These are phyloP conservation scores for Oreochromis spilurus DNA, from an alignment of 2,113 vertebrate genomes.

Conservation along the genomic window DNA sequence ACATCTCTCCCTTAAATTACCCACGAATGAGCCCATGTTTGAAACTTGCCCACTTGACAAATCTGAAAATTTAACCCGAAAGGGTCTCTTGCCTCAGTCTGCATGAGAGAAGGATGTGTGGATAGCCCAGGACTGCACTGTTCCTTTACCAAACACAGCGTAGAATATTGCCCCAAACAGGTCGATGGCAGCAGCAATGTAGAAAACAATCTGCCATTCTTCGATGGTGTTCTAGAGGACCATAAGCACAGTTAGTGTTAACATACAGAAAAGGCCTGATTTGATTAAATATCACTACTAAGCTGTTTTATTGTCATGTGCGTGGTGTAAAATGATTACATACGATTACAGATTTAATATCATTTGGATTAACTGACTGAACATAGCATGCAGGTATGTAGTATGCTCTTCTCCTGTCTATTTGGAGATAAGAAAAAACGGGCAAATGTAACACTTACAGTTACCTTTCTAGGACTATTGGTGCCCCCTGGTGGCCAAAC, in stretches of 20 bases:
- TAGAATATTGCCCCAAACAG: slow-evolving; percentile 87
- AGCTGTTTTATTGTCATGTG: neutral
- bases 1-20: neutral
- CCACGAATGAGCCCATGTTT: neutral
- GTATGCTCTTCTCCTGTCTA: neutral
- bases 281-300: neutral
- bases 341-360: neutral
- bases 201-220: slow-evolving; percentile 94
- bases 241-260: neutral
- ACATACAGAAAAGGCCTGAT: neutral
- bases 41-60: neutral
- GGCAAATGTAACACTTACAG: neutral
- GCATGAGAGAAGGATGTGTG: slow-evolving; percentile 62
- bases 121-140: slow-evolving; percentile 88
- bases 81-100: slow-evolving; percentile 13
- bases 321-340: neutral
- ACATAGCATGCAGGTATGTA: neutral
- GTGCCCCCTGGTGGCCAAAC: slow-evolving; percentile 18
- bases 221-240: slow-evolving; percentile 82
- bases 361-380: neutral
- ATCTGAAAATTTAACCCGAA: neutral
- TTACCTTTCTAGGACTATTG: neutral
- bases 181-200: slow-evolving; percentile 89
- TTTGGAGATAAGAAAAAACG: neutral
- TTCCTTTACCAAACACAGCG: slow-evolving; percentile 80